These are phyloP conservation scores for Euleptes europaea DNA, from an alignment of 2,113 vertebrate species.

Conservation along the genomic window DNA sequence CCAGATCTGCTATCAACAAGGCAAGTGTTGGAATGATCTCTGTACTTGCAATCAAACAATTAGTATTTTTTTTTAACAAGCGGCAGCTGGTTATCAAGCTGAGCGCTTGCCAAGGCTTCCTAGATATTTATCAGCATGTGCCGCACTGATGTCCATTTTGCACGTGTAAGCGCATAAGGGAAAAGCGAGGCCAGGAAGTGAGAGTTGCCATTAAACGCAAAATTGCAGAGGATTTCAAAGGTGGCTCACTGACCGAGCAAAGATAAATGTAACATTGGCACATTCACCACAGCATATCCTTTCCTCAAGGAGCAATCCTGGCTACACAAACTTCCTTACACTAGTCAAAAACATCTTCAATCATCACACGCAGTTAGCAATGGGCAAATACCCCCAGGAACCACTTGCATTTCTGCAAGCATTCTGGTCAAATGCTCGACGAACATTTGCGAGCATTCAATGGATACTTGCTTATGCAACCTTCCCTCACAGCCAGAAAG, in stretches of 20 bases:
- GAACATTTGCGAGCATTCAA: no score
- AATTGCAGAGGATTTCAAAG: not conserved
- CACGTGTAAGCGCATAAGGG: not conserved
- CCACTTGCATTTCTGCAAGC: no score
- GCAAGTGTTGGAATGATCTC: not conserved
- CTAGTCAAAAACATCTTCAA: not conserved
- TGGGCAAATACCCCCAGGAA: no score
- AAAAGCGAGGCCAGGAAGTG: not conserved
- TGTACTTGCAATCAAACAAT: not conserved
- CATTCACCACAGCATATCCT: not conserved
- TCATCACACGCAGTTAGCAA: not conserved
- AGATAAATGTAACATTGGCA: not conserved
- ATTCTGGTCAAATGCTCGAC: no score
- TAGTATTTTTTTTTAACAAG: not conserved
- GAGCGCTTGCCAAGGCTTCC: not conserved
- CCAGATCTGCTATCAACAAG: not conserved
- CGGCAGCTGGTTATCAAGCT: not conserved
- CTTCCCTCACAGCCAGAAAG: no score
- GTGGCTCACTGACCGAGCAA: not conserved
- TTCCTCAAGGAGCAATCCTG: not conserved
- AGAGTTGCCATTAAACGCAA: not conserved
- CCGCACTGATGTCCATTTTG: not conserved
- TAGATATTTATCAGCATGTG: conserved; percentile 17
- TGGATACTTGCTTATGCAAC: no score
- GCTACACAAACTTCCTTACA: not conserved